A percentile compares a stretch with the other conserved stretches of the same genome.
Evolutionary conservation across 2,113 vertebrate species (phyloP).

Genomic region (Antigone vipio): DNA sequence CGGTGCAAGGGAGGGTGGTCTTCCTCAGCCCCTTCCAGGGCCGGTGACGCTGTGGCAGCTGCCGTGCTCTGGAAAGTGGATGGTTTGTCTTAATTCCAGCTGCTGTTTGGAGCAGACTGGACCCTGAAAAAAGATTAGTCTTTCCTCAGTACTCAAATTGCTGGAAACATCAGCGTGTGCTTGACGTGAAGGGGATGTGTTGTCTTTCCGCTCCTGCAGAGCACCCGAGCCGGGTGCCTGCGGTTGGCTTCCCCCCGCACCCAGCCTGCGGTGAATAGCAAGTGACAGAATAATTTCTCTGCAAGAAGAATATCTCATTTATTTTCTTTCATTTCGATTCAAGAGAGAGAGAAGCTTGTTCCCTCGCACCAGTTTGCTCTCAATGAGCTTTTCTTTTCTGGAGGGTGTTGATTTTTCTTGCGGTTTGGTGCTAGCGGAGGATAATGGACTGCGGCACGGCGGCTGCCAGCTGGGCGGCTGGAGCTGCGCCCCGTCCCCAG

Average conservation of each 20-base stretch:
- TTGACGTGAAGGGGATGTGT: background rate
- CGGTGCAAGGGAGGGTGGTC: rapidly evolving
- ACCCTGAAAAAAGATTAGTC: background rate
- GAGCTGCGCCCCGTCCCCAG: background rate
- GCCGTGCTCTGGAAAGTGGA: rapidly evolving
- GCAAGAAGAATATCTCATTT: background rate
- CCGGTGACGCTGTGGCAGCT: rapidly evolving
- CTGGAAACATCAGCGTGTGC: background rate
- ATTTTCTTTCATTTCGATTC: background rate
- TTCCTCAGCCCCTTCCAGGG: background rate
- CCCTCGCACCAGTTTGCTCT: background rate
- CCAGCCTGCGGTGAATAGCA: background rate
- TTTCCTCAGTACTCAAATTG: background rate
- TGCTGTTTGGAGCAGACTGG: background rate
- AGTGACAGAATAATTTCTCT: background rate
- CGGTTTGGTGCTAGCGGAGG: background rate
- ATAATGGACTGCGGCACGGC: background rate
- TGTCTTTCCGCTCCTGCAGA: no score
- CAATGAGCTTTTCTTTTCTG: background rate
- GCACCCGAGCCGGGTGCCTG: background rate
- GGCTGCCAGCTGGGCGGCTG: background rate
- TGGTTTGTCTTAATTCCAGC: background rate
- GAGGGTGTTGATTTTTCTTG: background rate
- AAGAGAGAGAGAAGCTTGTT: background rate
- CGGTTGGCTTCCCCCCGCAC: background rate